Conservation (phyloP, 2,888 invertebrate species). For the Selenia dentaria region DNA sequence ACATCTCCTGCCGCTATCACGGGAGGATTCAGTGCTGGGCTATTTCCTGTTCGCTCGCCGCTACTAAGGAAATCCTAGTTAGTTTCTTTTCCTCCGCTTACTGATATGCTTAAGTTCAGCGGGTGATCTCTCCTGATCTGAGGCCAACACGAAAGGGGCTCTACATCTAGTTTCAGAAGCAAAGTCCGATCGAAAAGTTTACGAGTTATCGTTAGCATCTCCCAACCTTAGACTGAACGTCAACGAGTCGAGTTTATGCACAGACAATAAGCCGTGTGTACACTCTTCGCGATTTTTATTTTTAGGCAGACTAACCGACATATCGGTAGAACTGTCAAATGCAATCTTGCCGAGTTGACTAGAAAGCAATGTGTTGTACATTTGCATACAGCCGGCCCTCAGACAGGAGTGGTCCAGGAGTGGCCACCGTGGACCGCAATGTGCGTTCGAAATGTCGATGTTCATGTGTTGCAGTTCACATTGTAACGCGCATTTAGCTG, state of each 20-base stretch:
- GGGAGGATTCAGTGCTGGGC: conserved; percentile 82
- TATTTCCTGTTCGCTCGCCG: conserved; percentile 70
- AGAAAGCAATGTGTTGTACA: conserved; percentile 33
- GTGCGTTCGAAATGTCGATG: conserved; percentile 87
- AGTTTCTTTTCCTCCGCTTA: no score
- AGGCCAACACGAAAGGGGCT: conserved; percentile 57
- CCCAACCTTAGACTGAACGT: not conserved
- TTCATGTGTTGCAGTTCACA: conserved; percentile 83
- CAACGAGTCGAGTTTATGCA: conserved; percentile 10
- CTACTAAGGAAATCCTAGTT: conserved; percentile 62
- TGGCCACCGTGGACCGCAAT: conserved; percentile 70
- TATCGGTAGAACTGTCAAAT: conserved; percentile 33
- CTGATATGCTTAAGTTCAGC: conserved; percentile 87
- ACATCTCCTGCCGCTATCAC: conserved; percentile 73
- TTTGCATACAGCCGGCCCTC: conserved; percentile 61
- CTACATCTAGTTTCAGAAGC: not conserved
- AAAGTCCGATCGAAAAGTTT: conserved; percentile 4
- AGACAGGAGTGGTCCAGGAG: conserved; percentile 75
- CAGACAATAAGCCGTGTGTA: not conserved
- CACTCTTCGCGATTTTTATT: conserved; percentile 14
- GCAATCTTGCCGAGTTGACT: conserved; percentile 10
- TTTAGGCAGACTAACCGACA: conserved; percentile 29
- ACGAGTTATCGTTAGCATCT: not conserved
- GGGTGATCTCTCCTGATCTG: conserved; percentile 72
- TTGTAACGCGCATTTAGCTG: conserved; percentile 70